phyloP scores from a whole-genome alignment of 2,797 vertebrate species.

The Brachymystax lenok region DNA sequence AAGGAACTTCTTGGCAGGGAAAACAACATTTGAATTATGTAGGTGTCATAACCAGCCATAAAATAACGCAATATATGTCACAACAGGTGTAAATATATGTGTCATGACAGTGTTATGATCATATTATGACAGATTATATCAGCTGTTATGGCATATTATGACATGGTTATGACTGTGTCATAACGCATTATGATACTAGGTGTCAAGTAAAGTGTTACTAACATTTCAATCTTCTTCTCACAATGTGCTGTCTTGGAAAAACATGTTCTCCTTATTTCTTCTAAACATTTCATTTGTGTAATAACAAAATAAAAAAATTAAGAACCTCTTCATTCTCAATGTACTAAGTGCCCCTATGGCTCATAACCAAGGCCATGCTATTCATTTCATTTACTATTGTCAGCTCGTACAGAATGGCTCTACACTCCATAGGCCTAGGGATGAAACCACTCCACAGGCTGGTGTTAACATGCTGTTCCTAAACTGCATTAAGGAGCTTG shows the following conservation, averaged over 20 bases:
- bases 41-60: too few relatives aligned
- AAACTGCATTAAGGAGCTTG: slow-evolving; percentile 61
- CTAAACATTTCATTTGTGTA: background rate
- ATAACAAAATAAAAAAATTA: too few relatives aligned
- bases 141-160: too few relatives aligned
- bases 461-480: slow-evolving; percentile 37
- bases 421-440: background rate
- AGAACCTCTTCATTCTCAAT: background rate
- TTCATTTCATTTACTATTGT: background rate
- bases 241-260: background rate
- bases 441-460: background rate
- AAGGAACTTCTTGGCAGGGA: too few relatives aligned
- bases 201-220: background rate
- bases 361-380: background rate
- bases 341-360: background rate
- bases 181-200: too few relatives aligned
- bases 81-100: too few relatives aligned
- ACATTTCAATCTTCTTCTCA: background rate
- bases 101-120: too few relatives aligned
- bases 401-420: background rate
- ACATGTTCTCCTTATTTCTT: background rate
- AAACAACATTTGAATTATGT: too few relatives aligned
- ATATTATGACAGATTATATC: too few relatives aligned
- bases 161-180: too few relatives aligned
- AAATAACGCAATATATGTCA: too few relatives aligned